Conservation (phyloP, 1,140 invertebrate genomes). For the Hyphantria cunea region DNA sequence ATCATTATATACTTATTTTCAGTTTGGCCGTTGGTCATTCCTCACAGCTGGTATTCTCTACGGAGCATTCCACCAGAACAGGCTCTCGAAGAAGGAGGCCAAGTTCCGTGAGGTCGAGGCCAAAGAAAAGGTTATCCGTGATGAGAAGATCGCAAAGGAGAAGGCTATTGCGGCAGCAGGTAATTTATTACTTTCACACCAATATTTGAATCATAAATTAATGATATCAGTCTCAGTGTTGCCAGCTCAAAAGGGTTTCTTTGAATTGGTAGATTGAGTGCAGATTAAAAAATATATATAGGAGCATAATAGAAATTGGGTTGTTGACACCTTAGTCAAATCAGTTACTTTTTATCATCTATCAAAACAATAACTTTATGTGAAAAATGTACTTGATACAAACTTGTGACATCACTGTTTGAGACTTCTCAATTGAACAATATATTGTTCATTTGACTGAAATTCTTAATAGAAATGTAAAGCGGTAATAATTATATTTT, state of each 20-base stretch:
- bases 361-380: no score
- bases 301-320: no score
- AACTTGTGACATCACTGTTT: no score
- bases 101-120: slow-evolving; percentile 85
- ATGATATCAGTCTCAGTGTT: background rate
- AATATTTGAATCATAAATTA: background rate
- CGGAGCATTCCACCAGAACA: slow-evolving; percentile 86
- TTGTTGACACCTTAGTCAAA: no score
- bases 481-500: no score
- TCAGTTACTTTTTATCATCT: no score
- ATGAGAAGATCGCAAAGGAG: slow-evolving; percentile 86
- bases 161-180: slow-evolving; percentile 82
- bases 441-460: no score
- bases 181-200: slow-evolving; percentile 44
- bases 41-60: slow-evolving; percentile 86
- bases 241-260: background rate
- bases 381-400: no score
- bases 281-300: no score
- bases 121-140: slow-evolving; percentile 85
- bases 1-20: slow-evolving; percentile 39
- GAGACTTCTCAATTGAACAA: no score
- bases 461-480: no score
- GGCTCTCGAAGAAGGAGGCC: slow-evolving; percentile 86
- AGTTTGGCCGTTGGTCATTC: slow-evolving; percentile 89
- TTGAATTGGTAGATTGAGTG: no score